Evolutionary conservation across 2,113 vertebrate species (phyloP).

Genomic region (Tragelaphus imberbis): DNA sequence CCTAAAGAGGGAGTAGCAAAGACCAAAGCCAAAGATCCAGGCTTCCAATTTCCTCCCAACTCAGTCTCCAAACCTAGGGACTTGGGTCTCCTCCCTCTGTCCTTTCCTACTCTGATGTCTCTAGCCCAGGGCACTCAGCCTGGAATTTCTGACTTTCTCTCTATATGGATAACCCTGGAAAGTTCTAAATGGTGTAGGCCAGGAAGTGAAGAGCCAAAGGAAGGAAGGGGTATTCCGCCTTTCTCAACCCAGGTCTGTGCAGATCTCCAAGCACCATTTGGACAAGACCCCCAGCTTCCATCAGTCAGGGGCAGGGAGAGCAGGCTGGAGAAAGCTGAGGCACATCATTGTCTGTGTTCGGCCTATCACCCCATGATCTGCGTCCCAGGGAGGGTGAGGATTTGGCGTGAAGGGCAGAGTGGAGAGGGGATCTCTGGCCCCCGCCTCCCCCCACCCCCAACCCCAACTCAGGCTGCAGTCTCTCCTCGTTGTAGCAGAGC

Average conservation of each 20-base stretch:
- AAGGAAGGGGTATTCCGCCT: background rate
- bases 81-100: background rate
- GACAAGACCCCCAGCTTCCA: background rate
- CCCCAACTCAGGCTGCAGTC: conserved; percentile 79
- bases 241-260: background rate
- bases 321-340: background rate
- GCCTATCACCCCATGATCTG: conserved; percentile 44
- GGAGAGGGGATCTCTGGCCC: conserved; percentile 59
- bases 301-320: background rate
- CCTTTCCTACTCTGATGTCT: background rate
- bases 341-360: background rate
- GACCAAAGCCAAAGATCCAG: conserved; percentile 12
- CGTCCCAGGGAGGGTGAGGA: conserved; percentile 67
- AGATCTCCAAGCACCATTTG: conserved; percentile 13
- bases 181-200: background rate
- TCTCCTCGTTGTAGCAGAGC: conserved; percentile 81
- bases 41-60: background rate
- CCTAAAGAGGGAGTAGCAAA: background rate
- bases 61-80: background rate
- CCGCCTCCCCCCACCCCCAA: conserved; percentile 49
- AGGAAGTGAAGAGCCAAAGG: background rate
- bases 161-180: background rate
- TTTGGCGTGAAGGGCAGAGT: conserved; percentile 76
- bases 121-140: background rate
- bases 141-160: background rate